Evolutionary conservation across 2,797 vertebrate species (phyloP).

Genomic region (Microctenopoma steveboyesi): DNA sequence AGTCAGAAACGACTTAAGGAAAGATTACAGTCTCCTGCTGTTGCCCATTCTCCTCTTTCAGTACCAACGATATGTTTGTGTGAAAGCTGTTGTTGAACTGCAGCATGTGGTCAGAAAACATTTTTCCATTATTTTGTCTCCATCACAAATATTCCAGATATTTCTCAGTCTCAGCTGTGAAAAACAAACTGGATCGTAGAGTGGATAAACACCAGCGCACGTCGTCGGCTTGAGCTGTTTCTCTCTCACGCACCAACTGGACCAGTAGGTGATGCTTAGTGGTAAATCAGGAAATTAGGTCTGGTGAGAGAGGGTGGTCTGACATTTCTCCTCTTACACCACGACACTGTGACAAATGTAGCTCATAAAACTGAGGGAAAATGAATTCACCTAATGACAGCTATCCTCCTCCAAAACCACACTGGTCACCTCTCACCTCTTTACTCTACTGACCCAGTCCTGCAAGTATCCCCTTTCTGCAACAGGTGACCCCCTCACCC

Average conservation of each 20-base stretch:
- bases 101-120: constrained; percentile 8
- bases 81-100: constrained; percentile 27
- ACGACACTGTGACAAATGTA: constrained; percentile 33
- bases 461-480: constrained; percentile 41
- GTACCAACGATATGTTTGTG: background rate
- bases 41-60: background rate
- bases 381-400: constrained; percentile 24
- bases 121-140: constrained; percentile 36
- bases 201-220: constrained; percentile 28
- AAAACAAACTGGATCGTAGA: constrained; percentile 23
- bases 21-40: constrained; percentile 13
- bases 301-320: constrained; percentile 37
- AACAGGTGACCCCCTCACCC: constrained; percentile 40
- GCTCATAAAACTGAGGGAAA: constrained; percentile 10
- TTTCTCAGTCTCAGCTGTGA: constrained; percentile 31
- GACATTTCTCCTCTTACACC: constrained; percentile 30
- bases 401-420: background rate
- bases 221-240: background rate
- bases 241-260: background rate
- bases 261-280: constrained; percentile 14
- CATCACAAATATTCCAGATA: constrained; percentile 36
- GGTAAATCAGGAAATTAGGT: constrained; percentile 38
- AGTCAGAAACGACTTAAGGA: constrained; percentile 20
- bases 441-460: constrained; percentile 23
- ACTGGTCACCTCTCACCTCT: constrained; percentile 26